phyloP scores from a whole-genome alignment of 2,888 invertebrate species.

The Hecatera dysodea region DNA sequence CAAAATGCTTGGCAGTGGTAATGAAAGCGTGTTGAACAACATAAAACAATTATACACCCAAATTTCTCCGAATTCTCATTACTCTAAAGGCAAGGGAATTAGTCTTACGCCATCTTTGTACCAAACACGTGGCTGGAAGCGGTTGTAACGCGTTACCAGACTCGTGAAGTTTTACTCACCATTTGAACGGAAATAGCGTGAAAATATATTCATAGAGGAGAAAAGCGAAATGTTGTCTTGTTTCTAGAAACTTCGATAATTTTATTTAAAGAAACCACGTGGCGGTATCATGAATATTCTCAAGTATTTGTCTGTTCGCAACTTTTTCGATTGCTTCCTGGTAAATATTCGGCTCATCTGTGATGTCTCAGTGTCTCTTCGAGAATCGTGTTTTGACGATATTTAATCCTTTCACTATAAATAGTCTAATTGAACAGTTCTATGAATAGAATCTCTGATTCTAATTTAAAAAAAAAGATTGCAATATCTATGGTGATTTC shows the following conservation, averaged over 20 bases:
- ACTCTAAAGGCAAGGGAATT: conserved; percentile 48
- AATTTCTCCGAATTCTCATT: conserved; percentile 56
- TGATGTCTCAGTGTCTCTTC: conserved; percentile 51
- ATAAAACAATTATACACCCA: conserved; percentile 50
- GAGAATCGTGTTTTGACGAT: conserved; percentile 43
- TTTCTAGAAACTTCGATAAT: conserved; percentile 61
- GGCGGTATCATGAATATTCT: conserved; percentile 38
- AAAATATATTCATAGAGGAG: conserved; percentile 51
- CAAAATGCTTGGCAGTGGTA: conserved; percentile 60
- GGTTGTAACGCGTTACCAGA: conserved; percentile 53
- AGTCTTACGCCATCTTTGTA: conserved; percentile 51
- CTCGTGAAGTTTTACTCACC: conserved; percentile 39
- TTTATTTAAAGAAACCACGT: conserved; percentile 62
- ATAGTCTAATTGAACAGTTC: conserved; percentile 25
- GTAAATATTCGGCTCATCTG: conserved; percentile 56
- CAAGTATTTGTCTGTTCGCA: conserved; percentile 42
- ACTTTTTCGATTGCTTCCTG: conserved; percentile 54
- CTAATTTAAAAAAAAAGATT: neutral
- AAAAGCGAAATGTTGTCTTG: conserved; percentile 42
- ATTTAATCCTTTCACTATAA: conserved; percentile 31
- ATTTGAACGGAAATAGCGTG: conserved; percentile 55
- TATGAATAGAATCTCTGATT: conserved; percentile 20
- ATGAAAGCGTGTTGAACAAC: conserved; percentile 57
- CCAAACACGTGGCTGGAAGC: conserved; percentile 49
- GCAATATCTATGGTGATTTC: neutral